Conservation (phyloP, 1,140 invertebrate genomes). For the Bombus breviceps region DNA sequence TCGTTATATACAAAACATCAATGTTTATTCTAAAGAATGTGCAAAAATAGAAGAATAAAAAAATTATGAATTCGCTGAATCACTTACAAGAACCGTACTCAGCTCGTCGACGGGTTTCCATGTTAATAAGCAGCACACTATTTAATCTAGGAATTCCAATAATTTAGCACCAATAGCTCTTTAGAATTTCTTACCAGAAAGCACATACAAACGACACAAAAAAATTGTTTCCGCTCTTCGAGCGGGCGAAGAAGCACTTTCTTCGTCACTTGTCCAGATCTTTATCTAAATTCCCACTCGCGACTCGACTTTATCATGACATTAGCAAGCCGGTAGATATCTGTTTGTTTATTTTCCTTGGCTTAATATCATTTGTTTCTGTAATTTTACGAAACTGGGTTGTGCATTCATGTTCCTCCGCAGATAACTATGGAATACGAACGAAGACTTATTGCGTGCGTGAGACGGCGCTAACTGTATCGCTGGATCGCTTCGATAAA, state of each 20-base stretch:
- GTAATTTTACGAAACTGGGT: background rate
- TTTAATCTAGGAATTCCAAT: background rate
- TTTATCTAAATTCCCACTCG: background rate
- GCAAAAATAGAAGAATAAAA: background rate
- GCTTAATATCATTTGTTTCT: background rate
- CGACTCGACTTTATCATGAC: background rate
- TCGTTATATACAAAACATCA: background rate
- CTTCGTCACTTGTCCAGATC: background rate
- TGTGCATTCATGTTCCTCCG: background rate
- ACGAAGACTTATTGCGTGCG: background rate
- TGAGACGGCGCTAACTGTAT: background rate
- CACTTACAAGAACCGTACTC: constrained; percentile 48
- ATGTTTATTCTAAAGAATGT: background rate
- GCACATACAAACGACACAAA: background rate
- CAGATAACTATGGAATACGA: background rate
- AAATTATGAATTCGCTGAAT: background rate
- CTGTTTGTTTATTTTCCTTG: background rate
- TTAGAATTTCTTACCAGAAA: background rate
- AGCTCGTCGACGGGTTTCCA: constrained; percentile 44
- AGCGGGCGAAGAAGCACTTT: background rate
- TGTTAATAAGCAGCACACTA: background rate
- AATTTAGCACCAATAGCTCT: background rate
- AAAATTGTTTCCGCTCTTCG: background rate
- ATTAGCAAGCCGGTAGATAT: background rate
- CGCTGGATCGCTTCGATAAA: background rate